phyloP scores from a whole-genome alignment of 2,888 invertebrate genomes.

The Melanotus villosus region DNA sequence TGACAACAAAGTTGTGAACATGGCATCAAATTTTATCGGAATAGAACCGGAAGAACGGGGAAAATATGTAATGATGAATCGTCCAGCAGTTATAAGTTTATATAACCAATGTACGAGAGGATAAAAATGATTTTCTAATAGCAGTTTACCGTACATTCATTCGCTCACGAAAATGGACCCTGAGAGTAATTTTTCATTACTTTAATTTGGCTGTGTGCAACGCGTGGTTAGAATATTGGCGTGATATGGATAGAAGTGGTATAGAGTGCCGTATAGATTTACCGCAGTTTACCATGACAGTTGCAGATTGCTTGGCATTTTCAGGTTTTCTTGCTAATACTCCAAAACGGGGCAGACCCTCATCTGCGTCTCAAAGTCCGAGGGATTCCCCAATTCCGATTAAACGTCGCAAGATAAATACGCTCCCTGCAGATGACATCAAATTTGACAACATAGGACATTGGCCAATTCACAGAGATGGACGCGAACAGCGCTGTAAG shows the following conservation, averaged over 20 bases:
- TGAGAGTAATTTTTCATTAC: slow-evolving; percentile 12
- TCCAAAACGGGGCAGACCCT: background rate
- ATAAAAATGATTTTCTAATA: slow-evolving; percentile 21
- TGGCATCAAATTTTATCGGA: slow-evolving; percentile 12
- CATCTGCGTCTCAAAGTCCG: no score
- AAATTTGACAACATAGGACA: no score
- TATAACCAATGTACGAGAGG: slow-evolving; percentile 20
- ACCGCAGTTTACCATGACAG: slow-evolving; percentile 10
- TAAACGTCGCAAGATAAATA: no score
- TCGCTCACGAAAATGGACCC: background rate
- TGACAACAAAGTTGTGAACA: slow-evolving; percentile 28
- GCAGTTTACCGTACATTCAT: slow-evolving; percentile 5
- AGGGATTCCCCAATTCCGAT: no score
- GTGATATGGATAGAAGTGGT: background rate
- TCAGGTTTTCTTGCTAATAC: background rate
- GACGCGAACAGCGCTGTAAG: no score
- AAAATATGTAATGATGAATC: slow-evolving; percentile 15
- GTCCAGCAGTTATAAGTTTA: slow-evolving; percentile 25
- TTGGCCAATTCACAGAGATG: no score
- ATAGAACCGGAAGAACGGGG: background rate
- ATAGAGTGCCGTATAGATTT: background rate
- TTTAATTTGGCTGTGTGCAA: slow-evolving; percentile 14
- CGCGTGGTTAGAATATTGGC: slow-evolving; percentile 9
- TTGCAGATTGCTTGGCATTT: slow-evolving; percentile 10
- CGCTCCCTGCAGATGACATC: no score